Percentiles rank a stretch among this genome's conserved stretches.
Evolutionary conservation across 2,113 vertebrate species (phyloP).

Genomic region (Megalops atlanticus): DNA sequence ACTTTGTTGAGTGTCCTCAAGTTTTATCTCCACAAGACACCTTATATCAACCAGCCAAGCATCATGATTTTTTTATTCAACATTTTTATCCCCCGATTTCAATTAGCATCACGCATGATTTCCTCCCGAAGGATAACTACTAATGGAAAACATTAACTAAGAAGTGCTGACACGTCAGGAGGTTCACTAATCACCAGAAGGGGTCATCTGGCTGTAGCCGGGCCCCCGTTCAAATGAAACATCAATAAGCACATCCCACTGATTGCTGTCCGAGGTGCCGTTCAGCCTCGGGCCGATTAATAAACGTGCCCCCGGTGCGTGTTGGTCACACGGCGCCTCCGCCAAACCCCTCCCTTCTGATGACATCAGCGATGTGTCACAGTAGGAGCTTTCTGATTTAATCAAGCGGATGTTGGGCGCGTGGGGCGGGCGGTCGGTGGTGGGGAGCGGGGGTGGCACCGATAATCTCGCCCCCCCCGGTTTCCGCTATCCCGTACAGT

Average conservation of each 20-base stretch:
- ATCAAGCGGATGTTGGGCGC: constrained; percentile 1
- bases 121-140: background rate
- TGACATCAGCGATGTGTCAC: constrained; percentile 28
- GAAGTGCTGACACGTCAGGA: background rate
- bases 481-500: constrained; percentile 1
- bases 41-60: no score
- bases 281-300: background rate
- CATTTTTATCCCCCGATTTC: background rate
- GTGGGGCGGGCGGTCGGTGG: no score
- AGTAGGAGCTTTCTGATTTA: constrained; percentile 27
- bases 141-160: constrained; percentile 2
- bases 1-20: no score
- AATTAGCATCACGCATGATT: constrained; percentile 13
- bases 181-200: constrained; percentile 1
- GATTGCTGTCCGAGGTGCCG: background rate
- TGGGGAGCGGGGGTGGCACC: no score
- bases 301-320: background rate
- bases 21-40: no score
- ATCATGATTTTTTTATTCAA: no score
- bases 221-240: background rate
- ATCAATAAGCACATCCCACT: background rate
- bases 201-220: background rate
- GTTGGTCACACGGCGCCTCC: background rate
- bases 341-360: background rate
- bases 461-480: constrained; percentile 24